Base-by-base conservation (phyloP, 2,888 invertebrate species). In the Pheosia gnoma region DNA sequence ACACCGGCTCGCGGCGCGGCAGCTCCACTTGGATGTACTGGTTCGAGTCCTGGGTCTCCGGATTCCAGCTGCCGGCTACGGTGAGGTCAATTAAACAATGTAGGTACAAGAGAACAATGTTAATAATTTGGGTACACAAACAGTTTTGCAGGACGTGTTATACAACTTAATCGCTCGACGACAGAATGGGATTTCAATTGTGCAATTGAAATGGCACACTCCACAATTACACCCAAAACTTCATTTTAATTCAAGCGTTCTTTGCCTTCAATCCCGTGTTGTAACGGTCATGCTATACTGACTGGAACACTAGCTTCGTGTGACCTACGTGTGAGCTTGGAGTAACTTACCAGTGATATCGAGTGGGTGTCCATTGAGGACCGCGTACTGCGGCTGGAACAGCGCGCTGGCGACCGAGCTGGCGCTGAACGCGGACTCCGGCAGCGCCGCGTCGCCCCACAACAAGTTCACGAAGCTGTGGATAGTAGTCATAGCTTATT, bases 1-100 rank as follows among this genome's bases (percentile, higher is more conserved):
- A 97, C 13, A 98, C 82, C 0, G 96, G 95, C 75, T 95, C 95
- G 11, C 94, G 89, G 37, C 89, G 88, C 0, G 94, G 94, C 53
- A 97, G 90, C 77, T 95, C 94, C 36, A 96, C 88, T 86, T 96
- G 95, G 60, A 97, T 85, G 86, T 95, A 97, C 81, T 96, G 96
- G 75, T 95, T 88, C 68, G 89, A 81, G 75, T 96, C 94, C 41
- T 89, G 51, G 45, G 85, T 80, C 58, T 87, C 86, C 0, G 97
- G 96, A 25, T 57, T 57, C 57, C 57, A 57, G 11, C 57, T 57
- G 45, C 57, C 57, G 9, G 57, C 57, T 57, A 5, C 36, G 25
- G 3, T 3, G 25, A 43, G 25, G 7, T n/a, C 13, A n/a, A n/a
- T 25, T 25, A 25, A 25, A 25, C 25, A 25, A 25, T 25, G 25